Base-by-base conservation (phyloP, 2,113 vertebrate species). In the Sinocyclocheilus anophthalmus region DNA sequence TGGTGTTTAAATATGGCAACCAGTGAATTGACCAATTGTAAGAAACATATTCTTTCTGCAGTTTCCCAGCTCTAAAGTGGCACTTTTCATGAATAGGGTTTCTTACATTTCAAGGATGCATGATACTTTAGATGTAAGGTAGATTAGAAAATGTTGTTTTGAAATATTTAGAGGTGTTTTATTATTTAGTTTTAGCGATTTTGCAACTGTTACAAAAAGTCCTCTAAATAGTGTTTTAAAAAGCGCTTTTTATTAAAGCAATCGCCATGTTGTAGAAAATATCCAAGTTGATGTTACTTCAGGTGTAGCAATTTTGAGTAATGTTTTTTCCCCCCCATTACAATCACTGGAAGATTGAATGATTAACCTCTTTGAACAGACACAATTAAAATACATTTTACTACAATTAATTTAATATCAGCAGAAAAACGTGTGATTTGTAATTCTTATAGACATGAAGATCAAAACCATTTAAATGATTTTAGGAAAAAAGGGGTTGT, bases 1-100 rank as follows among this genome's bases (percentile, higher is more conserved):
- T 79, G 55, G 26, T 30, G 48, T 55, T 77, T 53, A 77, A 77
- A 75, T 45, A 75, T 45, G 72, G 70, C 20, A 73, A 24, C 20
- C 20, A 45, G 37, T 73, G 70, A 73, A 73, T 13, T 73, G 8
- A 72, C 33, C 18, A 7, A 69, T 30, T 30, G 30, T 24, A 14
- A 48, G 39, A n/a, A 24, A 11, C 72, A 3, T 75, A 10, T 3
- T 24, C 37, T 75, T 73, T 73, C 37, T 42, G 18, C 18, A n/a
- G 9, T 22, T 73, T 73, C 0, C 14, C 33, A 22, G 1, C 67
- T 70, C 65, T 33, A 14, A 69, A 33, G 26, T 69, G 65, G 65
- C 26, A 18, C 26, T 33, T 70, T 33, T 18, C 16, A 70, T 65
- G n/a, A 26, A 65, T 70, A 9, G 67, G 67, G 65, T 69, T 70